Evolutionary conservation across 2,888 invertebrate species (phyloP).

Genomic region (Lysandra bellargus): DNA sequence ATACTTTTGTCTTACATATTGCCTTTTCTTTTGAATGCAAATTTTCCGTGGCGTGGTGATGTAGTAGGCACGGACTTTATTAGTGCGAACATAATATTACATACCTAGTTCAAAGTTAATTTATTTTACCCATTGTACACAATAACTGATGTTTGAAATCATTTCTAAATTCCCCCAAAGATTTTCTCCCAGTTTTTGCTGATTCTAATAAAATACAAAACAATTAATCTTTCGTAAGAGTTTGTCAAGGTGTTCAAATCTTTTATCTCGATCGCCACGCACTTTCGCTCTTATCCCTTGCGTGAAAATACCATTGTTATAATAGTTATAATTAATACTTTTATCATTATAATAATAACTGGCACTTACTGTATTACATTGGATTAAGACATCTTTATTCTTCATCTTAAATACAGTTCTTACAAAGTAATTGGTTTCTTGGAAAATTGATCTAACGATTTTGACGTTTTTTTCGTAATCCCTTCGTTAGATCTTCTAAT

Average conservation of each 20-base stretch:
- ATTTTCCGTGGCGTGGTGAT: not conserved
- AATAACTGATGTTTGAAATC: too few species aligned
- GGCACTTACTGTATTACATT: slow-evolving; percentile 6
- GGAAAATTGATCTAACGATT: not conserved
- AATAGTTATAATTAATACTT: slow-evolving; percentile 15
- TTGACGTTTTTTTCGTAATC: not conserved
- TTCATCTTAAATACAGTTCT: not conserved
- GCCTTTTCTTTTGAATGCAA: not conserved
- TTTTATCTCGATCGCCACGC: slow-evolving; percentile 2
- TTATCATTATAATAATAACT: slow-evolving; percentile 26
- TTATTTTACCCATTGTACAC: too few species aligned
- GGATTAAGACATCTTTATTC: slow-evolving; percentile 5
- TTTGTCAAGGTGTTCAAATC: not conserved
- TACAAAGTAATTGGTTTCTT: slow-evolving; percentile 1
- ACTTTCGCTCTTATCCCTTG: slow-evolving; percentile 27
- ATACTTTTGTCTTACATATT: too few species aligned
- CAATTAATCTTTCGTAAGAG: slow-evolving; percentile 9
- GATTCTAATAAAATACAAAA: not conserved
- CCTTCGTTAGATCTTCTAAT: not conserved
- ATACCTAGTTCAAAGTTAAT: too few species aligned
- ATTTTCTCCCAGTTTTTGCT: too few species aligned
- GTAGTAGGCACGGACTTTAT: not conserved
- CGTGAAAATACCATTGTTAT: slow-evolving; percentile 21
- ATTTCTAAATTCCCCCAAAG: too few species aligned
- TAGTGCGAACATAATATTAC: too few species aligned